A percentile compares a stretch with the other conserved stretches of the same genome.
Conservation (phyloP, 2,797 vertebrate genomes). For the Enteromius afrohamiltoni region DNA sequence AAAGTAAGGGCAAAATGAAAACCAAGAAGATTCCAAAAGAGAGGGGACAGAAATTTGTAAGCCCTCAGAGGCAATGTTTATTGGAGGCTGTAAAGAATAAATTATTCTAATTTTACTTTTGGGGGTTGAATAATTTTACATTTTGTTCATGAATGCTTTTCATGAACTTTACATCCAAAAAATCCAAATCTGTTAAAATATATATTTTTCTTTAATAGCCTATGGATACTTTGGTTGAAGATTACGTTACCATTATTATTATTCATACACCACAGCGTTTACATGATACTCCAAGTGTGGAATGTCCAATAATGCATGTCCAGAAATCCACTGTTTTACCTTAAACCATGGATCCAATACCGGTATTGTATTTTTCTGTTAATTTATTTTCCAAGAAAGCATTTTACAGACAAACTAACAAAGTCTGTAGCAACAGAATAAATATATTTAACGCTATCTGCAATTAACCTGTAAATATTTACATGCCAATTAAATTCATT, state of each 20-base stretch:
- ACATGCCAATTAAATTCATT: slow-evolving; percentile 75
- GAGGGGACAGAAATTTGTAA: neutral
- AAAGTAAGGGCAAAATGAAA: neutral
- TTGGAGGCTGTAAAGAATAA: neutral
- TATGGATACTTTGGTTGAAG: neutral
- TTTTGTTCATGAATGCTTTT: neutral
- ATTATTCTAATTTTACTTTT: neutral
- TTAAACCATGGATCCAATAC: neutral
- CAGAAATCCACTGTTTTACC: neutral
- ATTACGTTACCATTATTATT: neutral
- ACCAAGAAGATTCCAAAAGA: neutral
- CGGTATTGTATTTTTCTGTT: neutral
- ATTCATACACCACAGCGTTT: neutral
- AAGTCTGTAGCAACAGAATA: neutral
- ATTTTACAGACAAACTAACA: neutral
- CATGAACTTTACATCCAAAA: neutral
- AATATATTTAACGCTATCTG: neutral
- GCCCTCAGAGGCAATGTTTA: neutral
- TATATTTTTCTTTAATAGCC: too few relatives aligned
- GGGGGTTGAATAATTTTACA: neutral
- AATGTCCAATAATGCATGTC: neutral
- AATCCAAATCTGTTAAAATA: too few relatives aligned
- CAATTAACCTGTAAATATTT: slow-evolving; percentile 71
- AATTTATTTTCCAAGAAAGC: neutral
- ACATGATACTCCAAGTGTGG: neutral